Percentiles rank a stretch among this genome's conserved stretches.
Conservation (phyloP, 2,113 vertebrate species). For the Damaliscus lunatus region DNA sequence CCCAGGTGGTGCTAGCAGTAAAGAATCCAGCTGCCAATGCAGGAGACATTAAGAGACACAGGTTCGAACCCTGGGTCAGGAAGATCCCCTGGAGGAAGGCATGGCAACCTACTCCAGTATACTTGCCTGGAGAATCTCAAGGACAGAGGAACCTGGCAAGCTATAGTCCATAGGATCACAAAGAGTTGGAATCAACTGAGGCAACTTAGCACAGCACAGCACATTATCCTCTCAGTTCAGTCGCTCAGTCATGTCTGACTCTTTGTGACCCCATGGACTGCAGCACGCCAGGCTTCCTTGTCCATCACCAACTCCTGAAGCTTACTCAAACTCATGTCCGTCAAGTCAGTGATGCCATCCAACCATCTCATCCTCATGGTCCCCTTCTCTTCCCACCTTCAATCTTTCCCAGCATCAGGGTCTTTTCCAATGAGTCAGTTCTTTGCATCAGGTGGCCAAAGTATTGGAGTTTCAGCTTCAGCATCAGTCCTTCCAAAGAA, state of each 20-base stretch:
- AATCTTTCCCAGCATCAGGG: not conserved
- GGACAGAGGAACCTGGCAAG: not conserved
- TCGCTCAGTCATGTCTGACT: fast-evolving
- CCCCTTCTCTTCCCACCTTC: not conserved
- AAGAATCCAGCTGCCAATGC: not conserved
- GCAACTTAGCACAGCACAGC: not conserved
- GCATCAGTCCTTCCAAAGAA: not conserved
- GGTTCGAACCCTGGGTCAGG: not conserved
- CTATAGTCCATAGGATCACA: not conserved
- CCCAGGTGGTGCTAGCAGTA: not conserved
- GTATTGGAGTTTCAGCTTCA: not conserved
- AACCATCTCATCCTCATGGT: not conserved
- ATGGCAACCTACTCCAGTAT: not conserved
- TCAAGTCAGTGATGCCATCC: not conserved
- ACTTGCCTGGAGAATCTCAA: not conserved
- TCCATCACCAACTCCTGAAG: not conserved
- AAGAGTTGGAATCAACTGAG: not conserved
- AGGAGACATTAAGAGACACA: not conserved
- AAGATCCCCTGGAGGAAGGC: not conserved
- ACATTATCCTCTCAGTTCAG: not conserved
- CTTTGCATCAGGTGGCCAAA: not conserved
- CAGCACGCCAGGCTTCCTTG: not conserved
- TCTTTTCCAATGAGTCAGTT: not conserved
- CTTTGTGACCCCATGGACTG: not conserved
- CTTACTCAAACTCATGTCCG: not conserved